Evolutionary conservation across 2,113 vertebrate genomes (phyloP), one percentile per base, ranked within the genome.

Genomic region (Pelvicachromis taeniatus): DNA sequence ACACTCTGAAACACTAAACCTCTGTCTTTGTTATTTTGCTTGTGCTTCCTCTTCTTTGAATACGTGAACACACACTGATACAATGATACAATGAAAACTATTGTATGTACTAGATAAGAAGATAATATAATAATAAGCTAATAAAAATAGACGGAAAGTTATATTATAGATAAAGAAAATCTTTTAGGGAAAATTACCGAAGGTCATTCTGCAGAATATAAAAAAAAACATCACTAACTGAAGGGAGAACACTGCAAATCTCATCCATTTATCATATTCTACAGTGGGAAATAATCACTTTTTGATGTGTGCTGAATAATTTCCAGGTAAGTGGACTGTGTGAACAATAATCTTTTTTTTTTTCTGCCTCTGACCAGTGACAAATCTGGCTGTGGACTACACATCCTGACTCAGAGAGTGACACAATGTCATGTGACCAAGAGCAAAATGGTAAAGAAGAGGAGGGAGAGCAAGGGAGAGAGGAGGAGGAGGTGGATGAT

Each of bases 401-500:
- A 58, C 82, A 82, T 48, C 35, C 55, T 91, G 91, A 91, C 88
- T 93, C 93, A 92, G 77, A 84, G 33, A 56, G 78, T 88, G 91
- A 85, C 83, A 82, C 82, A 58, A 35, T 7, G 38, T 92, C 91
- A 90, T 70, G 87, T 90, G 88, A 92, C 85, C 85, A 11, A 78
- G 81, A 85, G 54, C n/a, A 23, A 82, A 81, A 88, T 61, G 75
- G 50, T 75, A 80, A 85, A 21, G 63, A 87, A 42, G 83, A 78
- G 73, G 56, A 84, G 58, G 54, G 11, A 45, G 54, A 73, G 38
- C 10, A 11, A 26, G 33, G 68, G 21, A 77, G 17, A 5, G 45
- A 63, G 61, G 63, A 78, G 38, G 55, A 58, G 77, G 55, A 83
- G 79, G 88, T 6, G 84, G 84, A 87, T 88, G 84, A 93, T 81